These are phyloP conservation scores for Alethe diademata DNA, from an alignment of 2,113 vertebrate genomes.

Conservation along the genomic window DNA sequence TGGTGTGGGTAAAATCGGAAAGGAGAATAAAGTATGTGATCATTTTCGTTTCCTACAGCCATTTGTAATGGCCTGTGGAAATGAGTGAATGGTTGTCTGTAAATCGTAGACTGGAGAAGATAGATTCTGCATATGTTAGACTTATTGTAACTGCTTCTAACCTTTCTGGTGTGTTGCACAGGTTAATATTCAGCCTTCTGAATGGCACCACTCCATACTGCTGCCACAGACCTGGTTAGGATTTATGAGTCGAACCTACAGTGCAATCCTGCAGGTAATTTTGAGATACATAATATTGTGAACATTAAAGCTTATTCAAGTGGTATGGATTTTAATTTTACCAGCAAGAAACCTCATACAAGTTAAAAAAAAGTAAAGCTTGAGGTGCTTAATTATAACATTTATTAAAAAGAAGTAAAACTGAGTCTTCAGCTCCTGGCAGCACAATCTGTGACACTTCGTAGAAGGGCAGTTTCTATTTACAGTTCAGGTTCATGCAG, in stretches of 20 bases:
- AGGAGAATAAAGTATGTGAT: neutral
- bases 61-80: neutral
- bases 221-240: conserved; percentile 90
- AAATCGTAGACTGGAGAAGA: neutral
- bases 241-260: conserved; percentile 88
- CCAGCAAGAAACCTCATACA: neutral
- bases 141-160: neutral
- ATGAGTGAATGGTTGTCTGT: neutral
- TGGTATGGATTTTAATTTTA: neutral
- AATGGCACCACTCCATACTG: conserved; percentile 91
- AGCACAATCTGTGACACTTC: neutral
- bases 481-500: neutral
- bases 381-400: neutral
- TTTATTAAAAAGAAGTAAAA: neutral
- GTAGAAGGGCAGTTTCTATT: neutral
- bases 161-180: conserved; percentile 45
- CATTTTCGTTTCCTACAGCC: neutral
- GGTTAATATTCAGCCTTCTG: conserved; percentile 94
- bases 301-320: neutral
- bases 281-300: neutral
- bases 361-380: neutral
- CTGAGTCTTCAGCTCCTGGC: neutral
- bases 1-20: neutral
- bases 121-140: neutral
- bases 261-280: conserved; percentile 88